Percentiles rank a stretch among this genome's conserved stretches.
phyloP scores from a whole-genome alignment of 2,113 vertebrate species.

The Athene noctua region DNA sequence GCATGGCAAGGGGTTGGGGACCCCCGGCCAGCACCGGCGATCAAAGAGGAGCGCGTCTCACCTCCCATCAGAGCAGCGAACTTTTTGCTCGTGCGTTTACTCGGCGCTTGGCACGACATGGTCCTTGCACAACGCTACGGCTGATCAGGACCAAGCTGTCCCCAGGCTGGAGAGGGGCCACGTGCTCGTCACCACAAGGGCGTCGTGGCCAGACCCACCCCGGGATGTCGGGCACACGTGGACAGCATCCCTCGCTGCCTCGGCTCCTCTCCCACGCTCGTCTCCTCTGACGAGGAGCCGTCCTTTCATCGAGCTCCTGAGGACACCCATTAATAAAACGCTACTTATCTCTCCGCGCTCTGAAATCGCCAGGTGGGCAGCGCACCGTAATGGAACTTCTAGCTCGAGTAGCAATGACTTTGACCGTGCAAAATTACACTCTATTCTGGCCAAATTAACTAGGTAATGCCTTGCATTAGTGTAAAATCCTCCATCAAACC shows the following conservation, averaged over 20 bases:
- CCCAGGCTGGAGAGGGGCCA: background rate
- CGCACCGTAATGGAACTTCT: conserved; percentile 35
- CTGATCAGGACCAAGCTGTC: background rate
- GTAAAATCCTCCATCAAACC: conserved; percentile 78
- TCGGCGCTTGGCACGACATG: accelerated
- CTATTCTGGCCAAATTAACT: conserved; percentile 77
- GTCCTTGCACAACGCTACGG: accelerated
- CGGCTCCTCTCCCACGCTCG: background rate
- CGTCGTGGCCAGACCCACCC: accelerated
- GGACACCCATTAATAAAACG: background rate
- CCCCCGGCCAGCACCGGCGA: background rate
- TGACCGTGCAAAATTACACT: conserved; percentile 73
- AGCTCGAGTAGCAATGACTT: conserved; percentile 60
- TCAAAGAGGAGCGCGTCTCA: background rate
- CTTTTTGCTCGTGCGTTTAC: accelerated
- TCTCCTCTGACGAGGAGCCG: background rate
- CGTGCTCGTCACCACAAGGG: accelerated
- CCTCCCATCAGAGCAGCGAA: background rate
- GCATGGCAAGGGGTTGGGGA: background rate
- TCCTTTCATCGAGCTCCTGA: background rate
- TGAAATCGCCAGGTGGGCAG: background rate
- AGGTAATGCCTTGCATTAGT: conserved; percentile 77
- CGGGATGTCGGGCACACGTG: accelerated
- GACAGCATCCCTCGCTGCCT: accelerated
- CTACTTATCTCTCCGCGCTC: background rate